These are phyloP conservation scores for Sepioteuthis lessoniana DNA, from an alignment of 2,888 invertebrate genomes.

Conservation along the genomic window DNA sequence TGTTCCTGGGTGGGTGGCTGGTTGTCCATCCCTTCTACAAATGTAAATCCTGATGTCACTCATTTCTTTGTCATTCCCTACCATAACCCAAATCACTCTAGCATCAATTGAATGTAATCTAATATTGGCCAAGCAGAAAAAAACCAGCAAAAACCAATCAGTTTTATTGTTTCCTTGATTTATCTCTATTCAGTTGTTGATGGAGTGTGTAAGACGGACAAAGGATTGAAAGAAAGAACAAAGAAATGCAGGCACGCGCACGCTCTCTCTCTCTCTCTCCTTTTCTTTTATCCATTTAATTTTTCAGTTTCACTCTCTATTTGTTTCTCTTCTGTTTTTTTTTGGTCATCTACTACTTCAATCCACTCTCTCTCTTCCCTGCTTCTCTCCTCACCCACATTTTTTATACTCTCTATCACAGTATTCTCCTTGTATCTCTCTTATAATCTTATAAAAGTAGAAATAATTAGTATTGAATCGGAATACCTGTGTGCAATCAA, in stretches of 20 bases:
- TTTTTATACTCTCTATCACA: no score
- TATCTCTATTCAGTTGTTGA: background rate
- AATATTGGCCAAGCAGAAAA: conserved; percentile 16
- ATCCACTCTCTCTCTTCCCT: no score
- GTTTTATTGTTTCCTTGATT: conserved; percentile 33
- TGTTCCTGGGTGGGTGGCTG: background rate
- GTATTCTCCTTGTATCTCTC: no score
- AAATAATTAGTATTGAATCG: no score
- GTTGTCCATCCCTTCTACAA: background rate
- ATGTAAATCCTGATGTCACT: conserved; percentile 23
- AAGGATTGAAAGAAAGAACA: background rate
- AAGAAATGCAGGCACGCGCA: background rate
- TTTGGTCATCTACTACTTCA: no score
- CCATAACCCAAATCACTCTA: background rate
- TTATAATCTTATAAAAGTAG: no score
- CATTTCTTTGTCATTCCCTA: conserved; percentile 33
- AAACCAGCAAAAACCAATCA: background rate
- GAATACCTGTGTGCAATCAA: no score
- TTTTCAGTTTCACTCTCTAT: background rate
- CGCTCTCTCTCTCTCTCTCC: background rate
- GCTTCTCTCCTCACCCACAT: no score
- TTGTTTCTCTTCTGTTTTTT: no score
- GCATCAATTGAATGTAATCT: conserved; percentile 14
- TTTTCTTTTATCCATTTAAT: background rate
- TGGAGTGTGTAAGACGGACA: background rate